These are phyloP conservation scores for Nymphalis polychloros DNA, from an alignment of 2,888 invertebrate genomes.

Conservation along the genomic window DNA sequence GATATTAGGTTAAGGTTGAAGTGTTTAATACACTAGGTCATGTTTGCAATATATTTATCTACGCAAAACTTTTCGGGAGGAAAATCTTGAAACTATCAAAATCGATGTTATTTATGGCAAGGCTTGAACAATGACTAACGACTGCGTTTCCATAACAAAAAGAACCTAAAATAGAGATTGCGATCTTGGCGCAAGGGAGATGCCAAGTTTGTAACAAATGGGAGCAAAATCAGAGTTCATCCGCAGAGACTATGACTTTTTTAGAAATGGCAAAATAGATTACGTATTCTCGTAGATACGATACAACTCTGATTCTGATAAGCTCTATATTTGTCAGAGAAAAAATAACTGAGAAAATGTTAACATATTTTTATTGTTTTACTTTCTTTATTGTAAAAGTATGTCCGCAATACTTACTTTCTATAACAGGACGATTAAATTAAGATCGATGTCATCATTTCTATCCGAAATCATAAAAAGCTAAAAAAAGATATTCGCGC, in stretches of 20 bases:
- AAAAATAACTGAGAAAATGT: too few relatives aligned
- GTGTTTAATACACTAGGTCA: too few relatives aligned
- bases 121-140: slow-evolving; percentile 12
- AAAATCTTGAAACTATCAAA: slow-evolving; percentile 5
- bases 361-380: too few relatives aligned
- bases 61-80: not conserved
- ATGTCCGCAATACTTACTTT: too few relatives aligned
- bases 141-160: slow-evolving; percentile 23
- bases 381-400: too few relatives aligned
- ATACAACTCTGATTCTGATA: too few relatives aligned
- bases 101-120: slow-evolving; percentile 4
- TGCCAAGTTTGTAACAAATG: slow-evolving; percentile 35
- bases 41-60: not conserved
- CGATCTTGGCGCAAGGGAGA: slow-evolving; percentile 19
- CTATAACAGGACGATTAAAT: too few relatives aligned
- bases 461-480: too few relatives aligned
- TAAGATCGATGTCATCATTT: too few relatives aligned
- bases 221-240: slow-evolving; percentile 22
- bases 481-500: too few relatives aligned
- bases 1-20: too few relatives aligned
- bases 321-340: too few relatives aligned
- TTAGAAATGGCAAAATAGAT: slow-evolving; percentile 3
- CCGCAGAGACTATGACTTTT: slow-evolving; percentile 15
- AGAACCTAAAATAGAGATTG: slow-evolving; percentile 21
- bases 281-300: not conserved